Evolutionary conservation across 2,888 invertebrate genomes (phyloP).

Genomic region (Apotomis capreana): DNA sequence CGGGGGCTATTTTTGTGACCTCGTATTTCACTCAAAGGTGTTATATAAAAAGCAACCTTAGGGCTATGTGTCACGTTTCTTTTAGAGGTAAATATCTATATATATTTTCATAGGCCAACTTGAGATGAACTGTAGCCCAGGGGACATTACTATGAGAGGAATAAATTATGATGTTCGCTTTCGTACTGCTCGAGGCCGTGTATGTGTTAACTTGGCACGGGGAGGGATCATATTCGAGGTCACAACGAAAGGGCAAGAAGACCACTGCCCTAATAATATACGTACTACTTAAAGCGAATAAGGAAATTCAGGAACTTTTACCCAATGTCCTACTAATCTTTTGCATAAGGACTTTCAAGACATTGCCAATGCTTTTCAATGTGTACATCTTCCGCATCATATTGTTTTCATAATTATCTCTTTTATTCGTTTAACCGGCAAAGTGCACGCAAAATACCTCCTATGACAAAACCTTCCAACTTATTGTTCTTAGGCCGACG

Average conservation of each 20-base stretch:
- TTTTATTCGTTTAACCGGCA: too few species aligned
- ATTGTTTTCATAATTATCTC: too few species aligned
- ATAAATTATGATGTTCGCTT: slow-evolving; percentile 24
- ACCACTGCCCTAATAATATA: background rate
- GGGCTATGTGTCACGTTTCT: background rate
- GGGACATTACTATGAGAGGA: slow-evolving; percentile 18
- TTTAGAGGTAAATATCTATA: background rate
- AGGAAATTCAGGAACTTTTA: background rate
- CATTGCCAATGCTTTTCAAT: slow-evolving; percentile 23
- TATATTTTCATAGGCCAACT: background rate
- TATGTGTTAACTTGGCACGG: slow-evolving; percentile 20
- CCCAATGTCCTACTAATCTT: too few species aligned
- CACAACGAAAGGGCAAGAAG: slow-evolving; percentile 7
- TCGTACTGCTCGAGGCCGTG: slow-evolving; percentile 3
- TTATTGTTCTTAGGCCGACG: too few species aligned
- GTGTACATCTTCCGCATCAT: background rate
- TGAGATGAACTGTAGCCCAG: slow-evolving; percentile 2
- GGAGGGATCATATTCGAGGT: slow-evolving; percentile 1
- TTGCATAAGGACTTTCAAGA: background rate
- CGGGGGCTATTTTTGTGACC: background rate
- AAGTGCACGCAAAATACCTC: too few species aligned
- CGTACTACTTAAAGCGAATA: background rate
- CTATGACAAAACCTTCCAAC: too few species aligned
- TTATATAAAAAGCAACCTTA: background rate
- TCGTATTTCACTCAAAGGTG: background rate